These are phyloP conservation scores for Brachionus rotundiformis DNA, from an alignment of 1,140 invertebrate genomes.

Conservation along the genomic window DNA sequence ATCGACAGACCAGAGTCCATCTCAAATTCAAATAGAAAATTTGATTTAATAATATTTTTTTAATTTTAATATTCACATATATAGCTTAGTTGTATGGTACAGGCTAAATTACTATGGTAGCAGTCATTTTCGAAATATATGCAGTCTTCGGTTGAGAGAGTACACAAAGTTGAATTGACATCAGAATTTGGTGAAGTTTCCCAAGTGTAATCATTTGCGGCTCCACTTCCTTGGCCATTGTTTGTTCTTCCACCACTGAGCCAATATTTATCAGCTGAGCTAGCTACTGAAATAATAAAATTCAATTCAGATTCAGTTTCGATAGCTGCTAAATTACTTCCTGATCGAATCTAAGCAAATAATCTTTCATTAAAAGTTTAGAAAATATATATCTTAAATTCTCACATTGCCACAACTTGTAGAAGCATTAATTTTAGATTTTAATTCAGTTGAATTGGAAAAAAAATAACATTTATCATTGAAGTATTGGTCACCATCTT, in stretches of 20 bases:
- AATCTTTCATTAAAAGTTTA: not conserved
- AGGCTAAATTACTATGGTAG: not conserved
- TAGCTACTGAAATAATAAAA: too few relatives aligned
- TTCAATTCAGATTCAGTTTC: not conserved
- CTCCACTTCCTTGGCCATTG: not conserved
- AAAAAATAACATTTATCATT: slow-evolving; percentile 23
- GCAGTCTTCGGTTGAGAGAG: not conserved
- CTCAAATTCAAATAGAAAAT: too few relatives aligned
- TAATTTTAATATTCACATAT: slow-evolving; percentile 23
- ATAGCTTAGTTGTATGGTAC: not conserved
- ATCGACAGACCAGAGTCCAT: too few relatives aligned
- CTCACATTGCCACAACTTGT: not conserved
- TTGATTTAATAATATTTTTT: not conserved
- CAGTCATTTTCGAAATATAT: not conserved
- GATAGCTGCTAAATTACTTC: not conserved
- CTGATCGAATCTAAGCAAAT: not conserved
- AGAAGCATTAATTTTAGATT: not conserved
- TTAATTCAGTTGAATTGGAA: not conserved
- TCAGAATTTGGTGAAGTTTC: not conserved
- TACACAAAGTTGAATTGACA: not conserved
- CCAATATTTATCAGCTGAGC: not conserved
- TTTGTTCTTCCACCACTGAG: not conserved
- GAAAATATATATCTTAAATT: not conserved
- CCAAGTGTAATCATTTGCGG: not conserved
- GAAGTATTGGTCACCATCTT: not conserved